Conservation (phyloP, 2,113 vertebrate species). For the Dasyprocta punctata region DNA sequence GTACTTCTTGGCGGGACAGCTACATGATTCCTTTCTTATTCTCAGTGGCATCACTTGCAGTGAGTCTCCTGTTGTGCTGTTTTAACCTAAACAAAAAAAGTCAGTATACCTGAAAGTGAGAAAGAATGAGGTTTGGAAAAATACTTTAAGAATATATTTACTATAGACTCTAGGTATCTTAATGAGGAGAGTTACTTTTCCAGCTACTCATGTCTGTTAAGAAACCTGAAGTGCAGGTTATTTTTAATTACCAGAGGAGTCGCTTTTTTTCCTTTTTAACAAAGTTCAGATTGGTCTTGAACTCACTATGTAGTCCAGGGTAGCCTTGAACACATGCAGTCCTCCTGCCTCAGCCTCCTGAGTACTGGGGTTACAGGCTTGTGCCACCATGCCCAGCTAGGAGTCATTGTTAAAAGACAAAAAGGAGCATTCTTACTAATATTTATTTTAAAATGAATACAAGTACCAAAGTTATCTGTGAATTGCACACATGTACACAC, state of each 20-base stretch:
- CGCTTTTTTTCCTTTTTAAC: neutral
- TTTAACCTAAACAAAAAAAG: neutral
- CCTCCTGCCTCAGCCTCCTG: neutral
- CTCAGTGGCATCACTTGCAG: slow-evolving; percentile 20
- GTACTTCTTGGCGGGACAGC: slow-evolving; percentile 29
- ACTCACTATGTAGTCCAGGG: neutral
- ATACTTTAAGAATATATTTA: neutral
- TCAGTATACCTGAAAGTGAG: neutral
- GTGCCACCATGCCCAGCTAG: neutral
- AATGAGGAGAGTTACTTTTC: neutral
- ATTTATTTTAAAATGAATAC: neutral
- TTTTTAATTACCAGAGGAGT: neutral
- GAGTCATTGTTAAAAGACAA: neutral
- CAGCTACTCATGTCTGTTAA: neutral
- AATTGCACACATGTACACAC: neutral
- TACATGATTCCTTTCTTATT: neutral
- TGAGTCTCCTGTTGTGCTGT: slow-evolving; percentile 10
- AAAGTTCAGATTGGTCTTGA: no score
- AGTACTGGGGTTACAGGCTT: neutral
- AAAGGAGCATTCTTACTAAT: neutral
- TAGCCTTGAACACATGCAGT: neutral
- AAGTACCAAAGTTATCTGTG: neutral
- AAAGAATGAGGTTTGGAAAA: neutral
- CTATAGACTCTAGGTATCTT: neutral
- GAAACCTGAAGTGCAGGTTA: neutral